Evolutionary conservation across 1,140 invertebrate genomes (phyloP).

Genomic region (Dysdera silvatica): DNA sequence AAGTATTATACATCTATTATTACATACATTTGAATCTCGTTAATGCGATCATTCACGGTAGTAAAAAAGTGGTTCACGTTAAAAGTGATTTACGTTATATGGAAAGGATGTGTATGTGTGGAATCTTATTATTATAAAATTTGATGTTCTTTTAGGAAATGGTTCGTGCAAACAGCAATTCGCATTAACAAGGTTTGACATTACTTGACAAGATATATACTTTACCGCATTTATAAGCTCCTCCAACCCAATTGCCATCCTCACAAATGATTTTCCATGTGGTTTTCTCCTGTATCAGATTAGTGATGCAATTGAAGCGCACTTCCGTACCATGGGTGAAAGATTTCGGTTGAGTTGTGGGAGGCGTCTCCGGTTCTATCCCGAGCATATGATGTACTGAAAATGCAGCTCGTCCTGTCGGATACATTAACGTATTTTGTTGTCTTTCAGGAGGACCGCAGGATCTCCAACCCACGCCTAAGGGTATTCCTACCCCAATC

Average conservation of each 20-base stretch:
- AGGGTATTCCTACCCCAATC: not conserved
- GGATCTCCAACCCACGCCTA: slow-evolving; percentile 36
- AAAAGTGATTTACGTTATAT: too few relatives aligned
- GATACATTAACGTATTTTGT: slow-evolving; percentile 58
- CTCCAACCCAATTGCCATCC: slow-evolving; percentile 69
- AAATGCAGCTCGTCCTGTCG: not conserved
- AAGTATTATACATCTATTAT: too few relatives aligned
- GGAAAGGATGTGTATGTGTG: too few relatives aligned
- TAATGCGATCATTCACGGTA: too few relatives aligned
- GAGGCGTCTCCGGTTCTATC: not conserved
- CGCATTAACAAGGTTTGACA: too few relatives aligned
- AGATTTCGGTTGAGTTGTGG: slow-evolving; percentile 39
- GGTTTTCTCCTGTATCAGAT: slow-evolving; percentile 61
- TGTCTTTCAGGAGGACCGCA: slow-evolving; percentile 60
- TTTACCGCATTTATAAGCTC: slow-evolving; percentile 63
- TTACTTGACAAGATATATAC: too few relatives aligned
- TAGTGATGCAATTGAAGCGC: slow-evolving; percentile 68
- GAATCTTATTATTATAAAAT: too few relatives aligned
- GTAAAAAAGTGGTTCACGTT: too few relatives aligned
- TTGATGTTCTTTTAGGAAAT: too few relatives aligned
- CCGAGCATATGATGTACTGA: not conserved
- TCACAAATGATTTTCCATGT: slow-evolving; percentile 76
- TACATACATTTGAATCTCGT: too few relatives aligned
- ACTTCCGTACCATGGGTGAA: slow-evolving; percentile 61
- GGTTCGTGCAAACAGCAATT: too few relatives aligned